These are phyloP conservation scores for Ranitomeya variabilis DNA, from an alignment of 2,113 vertebrate genomes.

Conservation along the genomic window DNA sequence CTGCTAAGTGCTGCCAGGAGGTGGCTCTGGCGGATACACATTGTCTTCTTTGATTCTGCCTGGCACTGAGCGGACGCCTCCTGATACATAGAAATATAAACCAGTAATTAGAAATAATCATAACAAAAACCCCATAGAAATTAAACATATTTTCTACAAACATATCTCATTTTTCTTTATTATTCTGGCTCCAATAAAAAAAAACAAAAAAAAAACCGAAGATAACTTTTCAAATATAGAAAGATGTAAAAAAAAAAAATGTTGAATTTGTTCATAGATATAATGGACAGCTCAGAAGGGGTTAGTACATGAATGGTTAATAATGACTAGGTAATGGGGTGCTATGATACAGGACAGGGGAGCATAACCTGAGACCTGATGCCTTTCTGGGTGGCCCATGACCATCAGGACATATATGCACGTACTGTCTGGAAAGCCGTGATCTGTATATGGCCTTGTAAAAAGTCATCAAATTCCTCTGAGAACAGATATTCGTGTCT, in stretches of 20 bases:
- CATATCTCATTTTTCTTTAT: neutral
- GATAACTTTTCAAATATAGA: no score
- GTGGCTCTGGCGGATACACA: constrained; percentile 78
- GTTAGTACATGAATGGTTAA: neutral
- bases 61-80: constrained; percentile 70
- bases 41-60: constrained; percentile 67
- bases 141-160: neutral
- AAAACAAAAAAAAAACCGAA: no score
- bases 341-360: neutral
- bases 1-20: constrained; percentile 77
- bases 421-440: no score
- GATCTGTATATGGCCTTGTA: neutral
- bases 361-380: neutral
- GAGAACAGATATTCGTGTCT: no score
- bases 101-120: neutral
- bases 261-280: neutral
- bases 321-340: neutral
- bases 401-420: neutral
- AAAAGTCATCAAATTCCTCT: no score
- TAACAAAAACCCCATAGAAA: neutral
- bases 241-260: neutral
- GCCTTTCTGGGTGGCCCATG: neutral
- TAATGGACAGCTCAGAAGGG: neutral
- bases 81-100: constrained; percentile 61
- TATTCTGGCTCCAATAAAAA: no score